Conservation (phyloP, 2,797 vertebrate species). For the Lateolabrax maculatus region DNA sequence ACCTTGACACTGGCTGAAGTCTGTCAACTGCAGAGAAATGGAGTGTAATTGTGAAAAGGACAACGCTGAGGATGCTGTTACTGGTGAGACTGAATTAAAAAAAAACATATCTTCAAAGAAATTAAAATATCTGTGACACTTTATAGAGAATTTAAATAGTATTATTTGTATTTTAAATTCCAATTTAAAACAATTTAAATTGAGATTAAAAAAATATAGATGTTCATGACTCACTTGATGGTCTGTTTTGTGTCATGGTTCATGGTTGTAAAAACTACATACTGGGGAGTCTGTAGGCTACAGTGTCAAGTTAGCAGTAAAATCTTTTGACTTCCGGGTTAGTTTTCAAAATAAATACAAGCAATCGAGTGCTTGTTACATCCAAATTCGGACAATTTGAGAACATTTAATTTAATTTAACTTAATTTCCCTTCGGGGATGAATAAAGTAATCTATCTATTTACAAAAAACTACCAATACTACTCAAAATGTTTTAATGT, state of each 20-base stretch:
- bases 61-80: conserved; percentile 38
- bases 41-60: conserved; percentile 75
- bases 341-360: conserved; percentile 25
- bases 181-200: neutral
- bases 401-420: neutral
- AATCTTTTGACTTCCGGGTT: neutral
- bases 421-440: too few species aligned
- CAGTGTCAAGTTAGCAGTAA: neutral
- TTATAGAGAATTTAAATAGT: neutral
- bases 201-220: too few species aligned
- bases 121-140: neutral
- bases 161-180: rapidly evolving
- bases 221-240: neutral
- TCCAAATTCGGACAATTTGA: neutral
- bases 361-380: neutral
- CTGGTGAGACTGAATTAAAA: conserved; percentile 56
- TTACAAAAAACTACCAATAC: neutral
- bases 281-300: too few species aligned
- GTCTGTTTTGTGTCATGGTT: neutral
- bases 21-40: conserved; percentile 60
- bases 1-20: neutral
- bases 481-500: neutral
- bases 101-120: neutral
- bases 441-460: too few species aligned
- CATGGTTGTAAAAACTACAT: neutral